A percentile compares a stretch with the other conserved stretches of the same genome.
Conservation (phyloP, 2,888 invertebrate species). For the Quadroppia sp. region DNA sequence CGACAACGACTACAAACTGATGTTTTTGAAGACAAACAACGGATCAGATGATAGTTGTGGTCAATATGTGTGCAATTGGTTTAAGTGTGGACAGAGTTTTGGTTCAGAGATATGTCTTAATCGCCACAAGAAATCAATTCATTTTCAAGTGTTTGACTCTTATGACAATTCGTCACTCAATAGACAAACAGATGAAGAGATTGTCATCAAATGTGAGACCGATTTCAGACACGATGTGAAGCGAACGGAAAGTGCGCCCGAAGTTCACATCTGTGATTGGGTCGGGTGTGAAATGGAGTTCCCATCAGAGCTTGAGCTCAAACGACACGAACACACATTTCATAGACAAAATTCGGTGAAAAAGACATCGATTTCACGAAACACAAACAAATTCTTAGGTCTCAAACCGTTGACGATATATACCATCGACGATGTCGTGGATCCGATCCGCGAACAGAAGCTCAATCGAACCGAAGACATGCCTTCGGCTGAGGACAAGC, state of each 20-base stretch:
- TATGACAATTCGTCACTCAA: not conserved
- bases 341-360: not conserved
- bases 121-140: not conserved
- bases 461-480: not conserved
- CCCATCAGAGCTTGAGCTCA: not conserved
- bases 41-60: not conserved
- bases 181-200: not conserved
- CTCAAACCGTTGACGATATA: slow-evolving; percentile 7
- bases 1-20: not conserved
- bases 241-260: too few relatives aligned
- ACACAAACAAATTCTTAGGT: not conserved
- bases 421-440: not conserved
- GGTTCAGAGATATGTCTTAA: not conserved
- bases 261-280: slow-evolving; percentile 21
- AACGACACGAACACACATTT: not conserved
- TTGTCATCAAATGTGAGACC: not conserved
- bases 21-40: not conserved
- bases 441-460: not conserved
- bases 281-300: slow-evolving; percentile 11
- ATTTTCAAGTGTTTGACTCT: not conserved
- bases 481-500: not conserved
- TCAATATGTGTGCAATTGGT: not conserved
- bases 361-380: not conserved
- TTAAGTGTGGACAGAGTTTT: slow-evolving; percentile 6
- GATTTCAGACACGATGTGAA: not conserved